Percentiles rank a stretch among this genome's conserved stretches.
phyloP scores from a whole-genome alignment of 1,140 invertebrate species.

The Trichonephila inaurata region DNA sequence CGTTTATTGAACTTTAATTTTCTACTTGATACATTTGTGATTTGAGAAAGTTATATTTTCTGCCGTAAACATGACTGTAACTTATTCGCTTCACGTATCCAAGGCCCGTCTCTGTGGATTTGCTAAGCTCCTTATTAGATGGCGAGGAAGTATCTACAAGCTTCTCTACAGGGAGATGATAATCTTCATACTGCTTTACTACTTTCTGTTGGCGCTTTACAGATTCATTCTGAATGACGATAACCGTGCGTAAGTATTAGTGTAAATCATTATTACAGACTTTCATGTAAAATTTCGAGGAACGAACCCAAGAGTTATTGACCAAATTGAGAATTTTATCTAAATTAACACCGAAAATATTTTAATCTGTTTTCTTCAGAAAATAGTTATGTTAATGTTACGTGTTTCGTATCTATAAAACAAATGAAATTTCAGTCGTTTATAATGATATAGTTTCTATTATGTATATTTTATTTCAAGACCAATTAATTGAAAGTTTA shows the following conservation, averaged over 20 bases:
- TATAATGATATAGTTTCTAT: no score
- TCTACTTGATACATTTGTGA: background rate
- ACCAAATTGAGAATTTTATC: no score
- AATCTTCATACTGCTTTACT: constrained; percentile 78
- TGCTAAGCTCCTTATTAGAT: constrained; percentile 78
- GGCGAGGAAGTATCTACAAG: constrained; percentile 79
- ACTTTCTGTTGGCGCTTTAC: constrained; percentile 77
- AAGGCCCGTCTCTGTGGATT: constrained; percentile 78
- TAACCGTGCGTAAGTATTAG: constrained; percentile 77
- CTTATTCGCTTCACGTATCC: constrained; percentile 79
- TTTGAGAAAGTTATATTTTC: background rate
- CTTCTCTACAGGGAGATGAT: constrained; percentile 79
- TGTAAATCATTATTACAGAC: background rate
- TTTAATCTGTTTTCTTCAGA: no score
- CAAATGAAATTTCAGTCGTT: no score
- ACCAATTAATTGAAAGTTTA: no score
- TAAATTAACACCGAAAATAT: no score
- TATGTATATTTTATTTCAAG: no score
- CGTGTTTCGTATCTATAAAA: no score
- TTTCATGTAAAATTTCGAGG: background rate
- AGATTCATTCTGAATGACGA: constrained; percentile 75
- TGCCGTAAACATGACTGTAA: constrained; percentile 78
- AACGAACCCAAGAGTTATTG: no score
- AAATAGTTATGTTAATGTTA: no score
- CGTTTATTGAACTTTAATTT: background rate